These are phyloP conservation scores for Hesperophylax magnus DNA, from an alignment of 1,140 invertebrate species.

Conservation along the genomic window DNA sequence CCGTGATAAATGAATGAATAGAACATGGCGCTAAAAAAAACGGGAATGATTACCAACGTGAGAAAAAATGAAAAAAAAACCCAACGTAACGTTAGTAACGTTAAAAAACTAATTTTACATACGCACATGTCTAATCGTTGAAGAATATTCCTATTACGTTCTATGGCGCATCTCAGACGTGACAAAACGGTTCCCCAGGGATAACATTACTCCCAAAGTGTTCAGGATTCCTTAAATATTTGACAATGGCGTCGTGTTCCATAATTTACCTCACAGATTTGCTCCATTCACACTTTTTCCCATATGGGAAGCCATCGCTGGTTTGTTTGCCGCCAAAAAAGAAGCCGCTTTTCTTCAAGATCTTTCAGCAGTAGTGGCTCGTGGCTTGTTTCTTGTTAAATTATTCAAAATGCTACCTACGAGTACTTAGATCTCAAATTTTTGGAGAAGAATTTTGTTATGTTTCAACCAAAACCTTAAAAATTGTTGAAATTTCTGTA, in stretches of 20 bases:
- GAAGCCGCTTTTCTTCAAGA: not conserved
- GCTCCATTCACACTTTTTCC: not conserved
- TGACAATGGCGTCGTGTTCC: conserved; percentile 20
- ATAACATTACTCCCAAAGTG: not conserved
- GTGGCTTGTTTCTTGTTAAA: not conserved
- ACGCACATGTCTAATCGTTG: not conserved
- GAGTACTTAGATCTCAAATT: too few relatives aligned
- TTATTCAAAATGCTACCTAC: too few relatives aligned
- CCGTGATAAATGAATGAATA: too few relatives aligned
- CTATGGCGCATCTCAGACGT: not conserved
- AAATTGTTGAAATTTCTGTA: too few relatives aligned
- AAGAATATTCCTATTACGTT: too few relatives aligned
- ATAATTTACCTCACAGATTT: conserved; percentile 21
- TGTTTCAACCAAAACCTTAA: too few relatives aligned
- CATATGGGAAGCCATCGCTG: not conserved
- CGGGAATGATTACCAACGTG: not conserved
- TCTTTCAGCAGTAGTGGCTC: not conserved
- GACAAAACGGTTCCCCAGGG: conserved; percentile 10
- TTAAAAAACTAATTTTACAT: not conserved
- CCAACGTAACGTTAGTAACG: not conserved
- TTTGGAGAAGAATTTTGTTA: too few relatives aligned
- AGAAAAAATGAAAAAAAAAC: not conserved
- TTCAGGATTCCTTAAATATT: not conserved
- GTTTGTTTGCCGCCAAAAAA: too few relatives aligned
- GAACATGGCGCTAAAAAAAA: too few relatives aligned